phyloP scores from a whole-genome alignment of 2,797 vertebrate species.

The Rhinichthys osculus region DNA sequence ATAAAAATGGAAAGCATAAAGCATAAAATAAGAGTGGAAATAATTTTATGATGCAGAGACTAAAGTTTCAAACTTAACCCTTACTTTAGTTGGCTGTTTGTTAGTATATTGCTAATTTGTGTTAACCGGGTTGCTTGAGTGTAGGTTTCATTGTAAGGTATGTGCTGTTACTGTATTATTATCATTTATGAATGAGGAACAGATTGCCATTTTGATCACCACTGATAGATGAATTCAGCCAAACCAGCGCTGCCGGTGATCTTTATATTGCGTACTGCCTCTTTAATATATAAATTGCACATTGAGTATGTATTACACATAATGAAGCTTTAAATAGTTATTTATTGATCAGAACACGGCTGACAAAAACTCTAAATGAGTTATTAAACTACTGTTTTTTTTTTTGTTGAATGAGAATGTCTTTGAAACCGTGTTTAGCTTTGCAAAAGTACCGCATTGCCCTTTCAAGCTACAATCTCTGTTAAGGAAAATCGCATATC shows the following conservation, averaged over 20 bases:
- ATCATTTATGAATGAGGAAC: background rate
- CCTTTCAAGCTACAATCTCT: background rate
- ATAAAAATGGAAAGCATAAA: background rate
- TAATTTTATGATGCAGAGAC: background rate
- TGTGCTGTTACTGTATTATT: background rate
- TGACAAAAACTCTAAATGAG: background rate
- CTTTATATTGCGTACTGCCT: background rate
- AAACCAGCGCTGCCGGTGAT: background rate
- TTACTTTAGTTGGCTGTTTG: background rate
- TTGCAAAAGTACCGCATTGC: background rate
- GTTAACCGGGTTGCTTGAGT: background rate
- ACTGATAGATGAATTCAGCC: background rate
- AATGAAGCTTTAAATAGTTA: background rate
- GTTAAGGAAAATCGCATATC: constrained; percentile 47
- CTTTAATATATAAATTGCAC: background rate
- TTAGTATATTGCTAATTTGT: background rate
- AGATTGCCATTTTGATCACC: background rate
- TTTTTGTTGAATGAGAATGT: background rate
- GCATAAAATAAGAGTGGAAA: too few relatives aligned
- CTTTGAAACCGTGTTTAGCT: background rate
- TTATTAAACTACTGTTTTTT: background rate
- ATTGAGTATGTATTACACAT: background rate
- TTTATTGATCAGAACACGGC: background rate
- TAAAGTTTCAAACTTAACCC: background rate
- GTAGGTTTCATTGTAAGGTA: background rate